Evolutionary conservation across 2,888 invertebrate species (phyloP), one percentile per base, ranked within the genome.

Genomic region (Tinea semifulvella): DNA sequence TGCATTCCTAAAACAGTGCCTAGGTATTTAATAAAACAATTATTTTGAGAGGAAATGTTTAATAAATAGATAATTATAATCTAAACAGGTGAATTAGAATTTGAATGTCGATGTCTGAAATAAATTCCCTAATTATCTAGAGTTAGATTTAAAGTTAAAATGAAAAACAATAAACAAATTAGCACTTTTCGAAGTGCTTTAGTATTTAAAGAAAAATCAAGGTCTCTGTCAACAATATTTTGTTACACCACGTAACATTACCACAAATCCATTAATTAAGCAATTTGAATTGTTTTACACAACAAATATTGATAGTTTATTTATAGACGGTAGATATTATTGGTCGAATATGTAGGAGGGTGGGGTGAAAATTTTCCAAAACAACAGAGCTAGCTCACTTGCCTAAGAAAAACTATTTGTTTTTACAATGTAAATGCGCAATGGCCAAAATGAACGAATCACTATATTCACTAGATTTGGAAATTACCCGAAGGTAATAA

Each of bases 61-160:
- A 80, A 76, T 80, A 79, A 77, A 76, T 80, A 77, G 73, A 70
- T 68, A 69, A 73, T 70, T 63, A 63, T 64, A 72, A 63, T 75
- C 71, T 77, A 68, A 77, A 74, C 74, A 70, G 65, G 47, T 66
- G 61, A 3, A 68, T 67, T 64, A 63, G 72, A 71, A 63, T 65
- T 65, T 70, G 61, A 64, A 67, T 62, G 61, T 65, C 54, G 61
- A 69, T 66, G 61, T 63, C 58, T 59, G 16, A n/a, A 42, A 17
- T 26, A 25, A 17, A 7, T 17, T 17, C 55, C 42, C 36, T 42
- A 49, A 45, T 36, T 14, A 4, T 36, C 22, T 35, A 19, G 16
- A n/a, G n/a, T n/a, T n/a, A n/a, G n/a, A n/a, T n/a, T 36, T 42
- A 47, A 50, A 40, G 43, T 18, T 40, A 45, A 20, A 19, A 22